Evolutionary conservation across 2,888 invertebrate species (phyloP), one percentile per base, ranked within the genome.

Genomic region (Meganola albula): DNA sequence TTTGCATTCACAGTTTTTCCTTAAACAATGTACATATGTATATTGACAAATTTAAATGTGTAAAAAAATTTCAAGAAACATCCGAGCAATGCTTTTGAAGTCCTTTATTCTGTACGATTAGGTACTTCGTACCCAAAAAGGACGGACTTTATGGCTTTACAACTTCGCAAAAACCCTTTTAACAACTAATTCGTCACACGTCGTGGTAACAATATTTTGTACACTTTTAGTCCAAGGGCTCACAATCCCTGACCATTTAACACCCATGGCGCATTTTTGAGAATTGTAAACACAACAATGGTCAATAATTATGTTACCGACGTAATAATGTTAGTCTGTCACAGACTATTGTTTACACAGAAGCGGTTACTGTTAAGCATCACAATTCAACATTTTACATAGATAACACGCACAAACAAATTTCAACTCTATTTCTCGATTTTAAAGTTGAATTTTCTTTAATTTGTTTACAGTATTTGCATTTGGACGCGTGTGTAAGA

Each of bases 131-230:
- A 5, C 7, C 20, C 3, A 16, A 7, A n/a, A 2, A 20, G 20
- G 3, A 7, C 20, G 8, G 3, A 23, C 21, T 31, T 30, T 28
- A 26, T 14, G 29, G 11, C 33, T 37, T 34, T 18, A 28, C 34
- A 39, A n/a, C n/a, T 20, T n/a, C 7, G 20, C 20, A n/a, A 20
- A 20, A 5, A 18, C 22, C n/a, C 35, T 35, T 13, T 27, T 43
- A 46, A 74, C 60, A 73, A 70, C 54, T 57, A 63, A 83, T 84
- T 78, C 58, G 82, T 69, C 63, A 74, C 73, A 59, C 65, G 50
- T 58, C 55, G 79, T 53, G 80, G 84, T 78, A 65, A 77, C 71
- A 83, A 84, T 82, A 84, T 84, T 84, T 66, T 78, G 73, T 74
- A 65, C 62, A 58, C 62, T 59, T 48, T 49, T 46, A 10, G 59